A percentile compares a stretch with the other conserved stretches of the same genome.
phyloP scores from a whole-genome alignment of 2,113 vertebrate species.

The Macquaria australasica region DNA sequence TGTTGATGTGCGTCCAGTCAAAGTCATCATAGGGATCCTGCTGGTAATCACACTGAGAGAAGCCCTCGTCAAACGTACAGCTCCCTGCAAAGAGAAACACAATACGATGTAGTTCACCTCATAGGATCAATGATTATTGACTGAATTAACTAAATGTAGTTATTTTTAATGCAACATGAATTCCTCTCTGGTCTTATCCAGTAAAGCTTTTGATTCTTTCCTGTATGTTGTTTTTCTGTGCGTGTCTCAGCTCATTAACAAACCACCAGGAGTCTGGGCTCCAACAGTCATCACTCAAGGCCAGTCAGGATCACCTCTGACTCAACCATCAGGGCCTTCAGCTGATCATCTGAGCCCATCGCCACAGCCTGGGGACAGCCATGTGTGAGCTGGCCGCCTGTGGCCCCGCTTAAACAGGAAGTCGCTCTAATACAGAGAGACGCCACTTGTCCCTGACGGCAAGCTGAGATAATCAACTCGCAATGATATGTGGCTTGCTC shows the following conservation, averaged over 20 bases:
- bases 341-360: constrained; percentile 80
- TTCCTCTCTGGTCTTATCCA: constrained; percentile 6
- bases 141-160: neutral
- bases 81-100: constrained; percentile 86
- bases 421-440: constrained; percentile 74
- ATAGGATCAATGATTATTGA: neutral
- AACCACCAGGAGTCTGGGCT: constrained; percentile 65
- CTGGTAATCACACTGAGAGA: constrained; percentile 95
- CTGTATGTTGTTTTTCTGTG: constrained; percentile 22
- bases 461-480: constrained; percentile 64
- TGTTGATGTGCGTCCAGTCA: constrained; percentile 96
- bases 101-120: neutral
- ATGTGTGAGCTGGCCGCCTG: constrained; percentile 67
- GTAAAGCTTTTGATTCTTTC: constrained; percentile 22
- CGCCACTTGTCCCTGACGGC: constrained; percentile 73
- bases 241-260: constrained; percentile 70
- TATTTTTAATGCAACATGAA: neutral
- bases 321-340: constrained; percentile 71
- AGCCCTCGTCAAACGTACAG: constrained; percentile 94
- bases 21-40: constrained; percentile 97
- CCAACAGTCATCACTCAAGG: constrained; percentile 74
- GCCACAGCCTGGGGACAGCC: constrained; percentile 45
- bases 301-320: constrained; percentile 74
- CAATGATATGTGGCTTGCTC: constrained; percentile 68
- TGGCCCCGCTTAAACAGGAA: constrained; percentile 54